phyloP scores from a whole-genome alignment of 2,888 invertebrate species.

The Drosophila niveifrons region DNA sequence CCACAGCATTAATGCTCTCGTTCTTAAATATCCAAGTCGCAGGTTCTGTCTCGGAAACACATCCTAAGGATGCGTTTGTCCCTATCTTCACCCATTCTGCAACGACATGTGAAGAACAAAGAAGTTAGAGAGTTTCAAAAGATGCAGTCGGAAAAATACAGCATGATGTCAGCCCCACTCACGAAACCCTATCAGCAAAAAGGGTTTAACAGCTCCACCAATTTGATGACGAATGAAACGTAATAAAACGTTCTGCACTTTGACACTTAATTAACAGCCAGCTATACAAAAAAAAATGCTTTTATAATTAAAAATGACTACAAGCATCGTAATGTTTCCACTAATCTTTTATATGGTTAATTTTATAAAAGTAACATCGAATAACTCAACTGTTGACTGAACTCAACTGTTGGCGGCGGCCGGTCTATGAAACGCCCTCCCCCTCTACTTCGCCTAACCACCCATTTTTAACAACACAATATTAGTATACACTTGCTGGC shows the following conservation, averaged over 20 bases:
- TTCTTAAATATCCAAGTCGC: slow-evolving; percentile 88
- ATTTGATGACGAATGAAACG: not conserved
- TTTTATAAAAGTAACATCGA: slow-evolving; percentile 9
- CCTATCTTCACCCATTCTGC: slow-evolving; percentile 84
- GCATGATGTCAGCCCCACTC: not conserved
- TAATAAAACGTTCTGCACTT: not conserved
- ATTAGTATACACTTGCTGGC: slow-evolving; percentile 3
- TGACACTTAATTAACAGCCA: not conserved
- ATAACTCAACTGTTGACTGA: slow-evolving; percentile 9
- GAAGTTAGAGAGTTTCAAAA: not conserved
- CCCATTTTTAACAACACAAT: not conserved
- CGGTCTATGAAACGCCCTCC: slow-evolving; percentile 12
- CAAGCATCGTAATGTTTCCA: not conserved
- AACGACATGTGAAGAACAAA: slow-evolving; percentile 32
- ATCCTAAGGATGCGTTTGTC: slow-evolving; percentile 86
- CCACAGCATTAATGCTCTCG: slow-evolving; percentile 86
- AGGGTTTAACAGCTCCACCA: not conserved
- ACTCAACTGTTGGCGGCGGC: slow-evolving; percentile 9
- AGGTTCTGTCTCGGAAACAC: slow-evolving; percentile 86
- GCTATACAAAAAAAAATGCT: not conserved
- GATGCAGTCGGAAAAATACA: not conserved
- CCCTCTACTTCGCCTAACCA: not conserved
- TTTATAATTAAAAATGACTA: not conserved
- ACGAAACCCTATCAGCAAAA: not conserved
- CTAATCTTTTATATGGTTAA: not conserved